Percentiles rank a stretch among this genome's conserved stretches.
These are phyloP conservation scores for Panopea generosa DNA, from an alignment of 2,888 invertebrate species.

Conservation along the genomic window DNA sequence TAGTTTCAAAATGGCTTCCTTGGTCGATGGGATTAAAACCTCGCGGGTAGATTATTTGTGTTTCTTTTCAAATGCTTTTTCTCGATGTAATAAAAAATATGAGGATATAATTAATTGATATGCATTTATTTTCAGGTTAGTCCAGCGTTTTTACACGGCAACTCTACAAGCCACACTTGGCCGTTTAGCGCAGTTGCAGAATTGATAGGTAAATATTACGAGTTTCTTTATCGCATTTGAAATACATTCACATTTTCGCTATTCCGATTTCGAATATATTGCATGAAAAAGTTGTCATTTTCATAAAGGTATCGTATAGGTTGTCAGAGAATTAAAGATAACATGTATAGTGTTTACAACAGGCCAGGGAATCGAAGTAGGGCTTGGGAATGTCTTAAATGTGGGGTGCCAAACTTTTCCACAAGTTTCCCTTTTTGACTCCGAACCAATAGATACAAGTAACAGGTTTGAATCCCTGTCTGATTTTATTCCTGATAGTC, in stretches of 20 bases:
- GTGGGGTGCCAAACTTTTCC: no score
- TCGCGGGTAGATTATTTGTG: conserved; percentile 13
- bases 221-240: background rate
- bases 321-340: no score
- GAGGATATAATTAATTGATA: background rate
- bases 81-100: no score
- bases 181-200: conserved; percentile 84
- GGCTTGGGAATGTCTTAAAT: no score
- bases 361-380: no score
- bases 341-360: no score
- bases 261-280: no score
- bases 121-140: conserved; percentile 69
- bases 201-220: conserved; percentile 77
- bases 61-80: background rate
- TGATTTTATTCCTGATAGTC: no score
- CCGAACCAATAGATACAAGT: background rate
- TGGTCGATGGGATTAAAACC: conserved; percentile 21
- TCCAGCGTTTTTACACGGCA: conserved; percentile 82
- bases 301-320: no score
- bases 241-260: background rate
- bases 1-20: conserved; percentile 21
- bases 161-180: conserved; percentile 83
- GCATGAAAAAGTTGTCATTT: no score
- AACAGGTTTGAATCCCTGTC: background rate
- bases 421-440: background rate